phyloP scores from a whole-genome alignment of 2,113 vertebrate species.

The Xenopus tropicalis region UCB_Xtro_10.0 CM004451.2:20143501-20144000 shows the following conservation, averaged over 20 bases:
- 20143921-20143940: too few species aligned
- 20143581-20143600: conserved; percentile 93
- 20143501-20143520: conserved; percentile 92
- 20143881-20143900: too few species aligned
- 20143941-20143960: too few species aligned
- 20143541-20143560: conserved; percentile 66
- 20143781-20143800: conserved; percentile 88
- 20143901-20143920: too few species aligned
- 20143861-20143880: background rate
- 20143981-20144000: too few species aligned
- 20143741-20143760: conserved; percentile 39
- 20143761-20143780: conserved; percentile 86
- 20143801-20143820: conserved; percentile 91
- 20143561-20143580: conserved; percentile 92
- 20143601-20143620: conserved; percentile 87
- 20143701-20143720: background rate
- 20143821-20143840: conserved; percentile 92
- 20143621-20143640: conserved; percentile 82
- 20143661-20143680: conserved; percentile 90
- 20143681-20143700: background rate
- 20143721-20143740: background rate
- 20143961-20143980: too few species aligned
- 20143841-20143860: conserved; percentile 79
- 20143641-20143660: conserved; percentile 86
- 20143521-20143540: conserved; percentile 85